Base-by-base conservation (phyloP, 2,888 invertebrate species). In the Amblyteles armatorius region DNA sequence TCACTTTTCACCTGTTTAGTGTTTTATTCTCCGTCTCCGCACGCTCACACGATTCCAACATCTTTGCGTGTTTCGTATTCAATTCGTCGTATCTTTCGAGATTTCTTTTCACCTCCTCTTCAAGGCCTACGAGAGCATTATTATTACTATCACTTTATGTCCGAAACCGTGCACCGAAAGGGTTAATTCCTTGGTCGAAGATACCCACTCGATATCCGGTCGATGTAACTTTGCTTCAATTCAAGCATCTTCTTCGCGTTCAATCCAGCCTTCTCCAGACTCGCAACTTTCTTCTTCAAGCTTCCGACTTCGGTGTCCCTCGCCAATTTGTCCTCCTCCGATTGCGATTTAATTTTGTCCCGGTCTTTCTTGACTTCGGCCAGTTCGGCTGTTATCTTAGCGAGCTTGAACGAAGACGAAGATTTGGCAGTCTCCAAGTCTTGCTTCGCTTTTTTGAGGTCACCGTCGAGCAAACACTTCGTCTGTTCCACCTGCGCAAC, bases 1-100 rank as follows among this genome's bases (percentile, higher is more conserved):
- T 85, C 85, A 85, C 82, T 77, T 85, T 91, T 91, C 94, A 97
- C 97, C 95, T 95, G 93, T 97, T 96, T 16, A 97, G 94, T 89
- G 96, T 96, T 94, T 98, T 97, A 91, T 97, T 98, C 92, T 98
- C 97, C 79, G 96, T 96, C 4, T 97, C 97, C 3, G 98, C 94
- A 92, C 97, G 96, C 7, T 97, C 97, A 94, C 97, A 98, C 85
- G 97, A 97, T 92, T 98, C 98, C 92, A 97, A 97, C 52, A 98
- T 94, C 84, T 97, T 95, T 93, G 98, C 98, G 94, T 97, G 98
- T 93, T 97, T 97, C 22, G 96, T 95, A 44, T 97, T 97, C 77
- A 98, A 94, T 89, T 97, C 97, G 69, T 97, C 96, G 91, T 97
- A 97, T 87, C 97, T 97, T 87, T 96, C 96, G 86, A 95, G 96